A percentile compares a stretch with the other conserved stretches of the same genome.
These are phyloP conservation scores for Bombus vancouverensis DNA, from an alignment of 1,140 invertebrate genomes.

Conservation along the genomic window DNA sequence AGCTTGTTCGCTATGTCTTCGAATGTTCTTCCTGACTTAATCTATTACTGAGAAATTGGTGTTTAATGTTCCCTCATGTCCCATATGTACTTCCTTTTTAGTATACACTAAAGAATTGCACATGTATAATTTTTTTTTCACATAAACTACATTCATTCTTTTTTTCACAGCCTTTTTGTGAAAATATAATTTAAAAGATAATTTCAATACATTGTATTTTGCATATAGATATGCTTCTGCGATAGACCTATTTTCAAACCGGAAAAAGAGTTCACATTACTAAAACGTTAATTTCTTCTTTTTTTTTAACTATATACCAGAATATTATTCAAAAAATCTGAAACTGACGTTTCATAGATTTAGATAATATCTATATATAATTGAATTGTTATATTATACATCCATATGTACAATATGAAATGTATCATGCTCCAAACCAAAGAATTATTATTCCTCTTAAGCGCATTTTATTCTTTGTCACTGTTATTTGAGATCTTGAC, in stretches of 20 bases:
- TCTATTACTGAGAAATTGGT: constrained; percentile 46
- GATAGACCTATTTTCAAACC: constrained; percentile 13
- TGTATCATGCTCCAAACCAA: not conserved
- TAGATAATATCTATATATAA: constrained; percentile 43
- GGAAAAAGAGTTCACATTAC: constrained; percentile 9
- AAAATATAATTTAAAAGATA: constrained; percentile 61
- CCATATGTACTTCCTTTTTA: not conserved
- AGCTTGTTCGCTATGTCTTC: not conserved
- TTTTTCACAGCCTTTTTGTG: constrained; percentile 65
- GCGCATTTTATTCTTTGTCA: constrained; percentile 21
- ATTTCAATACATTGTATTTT: constrained; percentile 36
- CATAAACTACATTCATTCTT: constrained; percentile 48
- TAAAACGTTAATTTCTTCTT: constrained; percentile 21
- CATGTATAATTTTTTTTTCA: constrained; percentile 47
- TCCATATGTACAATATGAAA: constrained; percentile 35
- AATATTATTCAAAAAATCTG: constrained; percentile 5
- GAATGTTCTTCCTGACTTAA: constrained; percentile 15
- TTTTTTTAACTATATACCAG: constrained; percentile 7
- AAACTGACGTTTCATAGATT: constrained; percentile 17
- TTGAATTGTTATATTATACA: not conserved
- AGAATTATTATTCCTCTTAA: not conserved
- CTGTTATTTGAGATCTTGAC: constrained; percentile 45
- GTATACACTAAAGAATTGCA: constrained; percentile 63
- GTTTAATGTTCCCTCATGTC: constrained; percentile 48
- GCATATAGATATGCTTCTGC: constrained; percentile 28